A percentile compares a stretch with the other conserved stretches of the same genome.
phyloP scores from a whole-genome alignment of 1,140 invertebrate genomes.

The Ooceraea biroi region DNA sequence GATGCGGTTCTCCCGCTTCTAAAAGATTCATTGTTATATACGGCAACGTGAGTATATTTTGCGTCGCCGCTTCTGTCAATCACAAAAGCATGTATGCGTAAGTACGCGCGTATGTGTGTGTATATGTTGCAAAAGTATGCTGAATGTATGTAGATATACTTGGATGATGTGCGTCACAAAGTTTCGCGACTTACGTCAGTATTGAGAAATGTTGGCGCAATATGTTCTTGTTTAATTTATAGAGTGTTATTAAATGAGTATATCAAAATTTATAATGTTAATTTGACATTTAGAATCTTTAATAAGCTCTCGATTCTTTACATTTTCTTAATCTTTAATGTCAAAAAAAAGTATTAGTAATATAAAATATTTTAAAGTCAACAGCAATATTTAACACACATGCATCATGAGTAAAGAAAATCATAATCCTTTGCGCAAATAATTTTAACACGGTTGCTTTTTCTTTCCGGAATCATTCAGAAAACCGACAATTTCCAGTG shows the following conservation, averaged over 20 bases:
- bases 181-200: constrained; percentile 27
- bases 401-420: too few relatives aligned
- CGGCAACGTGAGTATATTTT: constrained; percentile 40
- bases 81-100: neutral
- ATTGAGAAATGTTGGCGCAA: neutral
- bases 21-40: constrained; percentile 43
- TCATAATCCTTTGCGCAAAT: neutral
- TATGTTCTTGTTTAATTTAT: neutral
- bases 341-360: neutral
- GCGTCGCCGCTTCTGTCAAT: constrained; percentile 35
- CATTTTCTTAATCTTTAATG: neutral
- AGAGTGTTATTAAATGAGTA: neutral
- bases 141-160: neutral
- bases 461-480: constrained; percentile 14
- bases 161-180: constrained; percentile 29
- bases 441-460: neutral
- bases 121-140: neutral
- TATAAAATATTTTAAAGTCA: neutral
- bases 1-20: constrained; percentile 36
- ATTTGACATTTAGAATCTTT: neutral
- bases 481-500: constrained; percentile 26
- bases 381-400: too few relatives aligned
- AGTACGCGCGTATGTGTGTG: too few relatives aligned
- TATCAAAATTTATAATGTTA: neutral
- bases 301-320: neutral